Evolutionary conservation across 2,888 invertebrate genomes (phyloP), one percentile per base, ranked within the genome.

Genomic region (Allacma fusca): DNA sequence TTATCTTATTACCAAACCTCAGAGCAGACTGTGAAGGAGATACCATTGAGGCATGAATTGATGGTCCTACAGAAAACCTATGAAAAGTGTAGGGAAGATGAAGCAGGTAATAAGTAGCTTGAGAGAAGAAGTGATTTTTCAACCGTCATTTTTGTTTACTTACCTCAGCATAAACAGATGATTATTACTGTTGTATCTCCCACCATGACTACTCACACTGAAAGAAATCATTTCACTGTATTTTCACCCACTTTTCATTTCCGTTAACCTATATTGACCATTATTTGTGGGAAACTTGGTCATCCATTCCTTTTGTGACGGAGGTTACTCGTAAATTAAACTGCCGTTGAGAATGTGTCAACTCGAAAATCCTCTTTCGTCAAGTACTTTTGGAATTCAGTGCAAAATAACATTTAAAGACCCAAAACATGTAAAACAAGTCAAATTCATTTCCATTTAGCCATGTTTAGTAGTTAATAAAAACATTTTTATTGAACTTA

Each of bases 231-330:
- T 50, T 50, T 50, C n/a, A 13, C 50, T 19, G 16, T 50, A 50
- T 50, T 50, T 50, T 50, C 50, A 50, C 50, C 50, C 50, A 50
- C 65, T 65, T 44, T 65, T 75, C 29, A 75, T 75, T 75, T 75
- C 65, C 75, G 72, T 72, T 75, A 65, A 65, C 75, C 75, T 65
- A 75, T 68, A 64, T 69, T 50, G 50, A 50, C n/a, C 50, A 50
- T 50, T 50, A 34, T 34, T 50, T 19, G 50, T 12, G 50, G 5
- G 16, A 50, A 50, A 19, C 50, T 50, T 50, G 50, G 50, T 50
- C 50, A 50, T 50, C n/a, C n/a, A 50, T 50, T 5, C 50, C 50
- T 50, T 50, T 50, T 50, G 1, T 50, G 50, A 9, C 5, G n/a
- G 16, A 50, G 50, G 1, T 50, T 50, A 50, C 1, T 50, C 50